Conservation (phyloP, 30 jellyfish, hydroid and myxozoan species). For the Phacellophora camtschatica region DNA sequence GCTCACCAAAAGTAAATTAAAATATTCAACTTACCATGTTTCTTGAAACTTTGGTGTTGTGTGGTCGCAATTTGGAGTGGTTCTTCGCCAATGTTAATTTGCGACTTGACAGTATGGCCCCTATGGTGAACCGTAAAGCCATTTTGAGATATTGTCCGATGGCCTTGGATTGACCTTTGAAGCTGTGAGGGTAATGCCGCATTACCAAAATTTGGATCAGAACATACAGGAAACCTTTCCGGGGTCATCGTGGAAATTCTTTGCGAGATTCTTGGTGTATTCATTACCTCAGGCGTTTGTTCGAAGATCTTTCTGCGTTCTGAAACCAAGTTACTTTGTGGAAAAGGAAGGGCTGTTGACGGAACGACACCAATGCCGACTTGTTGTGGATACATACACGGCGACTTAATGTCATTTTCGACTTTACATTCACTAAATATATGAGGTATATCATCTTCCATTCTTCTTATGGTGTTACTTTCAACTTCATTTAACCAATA, state of each 20-base stretch:
- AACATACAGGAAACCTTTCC: not conserved
- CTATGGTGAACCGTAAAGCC: constrained; percentile 48
- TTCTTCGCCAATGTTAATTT: not conserved
- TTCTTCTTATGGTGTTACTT: not conserved
- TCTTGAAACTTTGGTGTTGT: not conserved
- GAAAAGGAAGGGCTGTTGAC: too few species aligned
- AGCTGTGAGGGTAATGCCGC: constrained; percentile 2
- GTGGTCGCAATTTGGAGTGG: not conserved
- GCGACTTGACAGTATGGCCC: not conserved
- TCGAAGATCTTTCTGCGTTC: too few species aligned
- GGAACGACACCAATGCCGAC: not conserved
- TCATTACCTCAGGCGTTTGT: not conserved
- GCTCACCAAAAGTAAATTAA: not conserved
- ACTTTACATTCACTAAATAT: not conserved
- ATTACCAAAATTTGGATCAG: not conserved
- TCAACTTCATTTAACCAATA: not conserved
- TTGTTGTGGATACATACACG: not conserved
- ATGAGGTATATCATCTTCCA: constrained; percentile 39
- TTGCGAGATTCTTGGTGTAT: not conserved
- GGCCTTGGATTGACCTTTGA: constrained; percentile 35
- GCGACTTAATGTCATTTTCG: not conserved
- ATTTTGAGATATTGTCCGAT: not conserved
- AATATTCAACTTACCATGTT: not conserved
- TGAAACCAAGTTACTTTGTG: too few species aligned
- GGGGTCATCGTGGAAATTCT: not conserved